These are phyloP conservation scores for Cossypha polioptera DNA, from an alignment of 2,797 vertebrate genomes.

Conservation along the genomic window DNA sequence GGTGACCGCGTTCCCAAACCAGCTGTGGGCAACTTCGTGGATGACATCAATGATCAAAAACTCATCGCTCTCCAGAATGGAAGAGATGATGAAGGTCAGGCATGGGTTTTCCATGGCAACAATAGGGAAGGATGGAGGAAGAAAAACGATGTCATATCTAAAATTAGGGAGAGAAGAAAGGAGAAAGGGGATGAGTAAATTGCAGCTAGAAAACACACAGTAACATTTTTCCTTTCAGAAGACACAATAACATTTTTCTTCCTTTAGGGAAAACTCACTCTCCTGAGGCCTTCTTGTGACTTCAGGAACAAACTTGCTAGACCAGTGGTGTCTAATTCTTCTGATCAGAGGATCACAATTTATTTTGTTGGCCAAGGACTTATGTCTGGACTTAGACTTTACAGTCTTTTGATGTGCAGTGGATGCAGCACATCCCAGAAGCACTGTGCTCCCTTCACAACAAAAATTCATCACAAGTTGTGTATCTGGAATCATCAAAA, in stretches of 20 bases:
- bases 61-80: constrained; percentile 94
- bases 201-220: background rate
- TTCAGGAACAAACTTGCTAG: background rate
- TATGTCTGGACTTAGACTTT: rapidly evolving
- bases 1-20: constrained; percentile 97
- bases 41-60: constrained; percentile 94
- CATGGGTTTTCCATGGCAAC: constrained; percentile 99
- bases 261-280: background rate
- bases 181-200: background rate
- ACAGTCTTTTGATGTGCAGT: background rate
- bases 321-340: background rate
- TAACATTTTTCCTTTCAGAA: background rate
- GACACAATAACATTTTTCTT: background rate
- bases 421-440: background rate
- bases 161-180: background rate
- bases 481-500: background rate
- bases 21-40: constrained; percentile 94
- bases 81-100: constrained; percentile 96
- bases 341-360: background rate
- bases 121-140: constrained; percentile 95
- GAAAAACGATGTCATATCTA: constrained; percentile 96
- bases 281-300: background rate
- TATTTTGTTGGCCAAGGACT: background rate
- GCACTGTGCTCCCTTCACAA: background rate
- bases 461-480: background rate